Evolutionary conservation across 2,888 invertebrate species (phyloP).

Genomic region (Muschampia plurimacula): DNA sequence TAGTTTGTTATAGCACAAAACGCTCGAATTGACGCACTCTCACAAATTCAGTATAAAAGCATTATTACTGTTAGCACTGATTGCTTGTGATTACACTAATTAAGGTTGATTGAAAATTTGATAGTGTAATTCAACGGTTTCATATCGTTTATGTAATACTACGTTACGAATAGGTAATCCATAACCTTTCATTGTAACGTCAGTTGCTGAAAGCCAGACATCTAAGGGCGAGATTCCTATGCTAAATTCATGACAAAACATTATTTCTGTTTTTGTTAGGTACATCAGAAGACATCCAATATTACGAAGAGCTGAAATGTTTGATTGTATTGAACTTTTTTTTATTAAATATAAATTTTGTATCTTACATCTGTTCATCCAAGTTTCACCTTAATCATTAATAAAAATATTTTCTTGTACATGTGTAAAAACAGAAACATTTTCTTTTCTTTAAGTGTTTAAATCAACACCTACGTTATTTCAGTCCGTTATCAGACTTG

Average conservation of each 20-base stretch:
- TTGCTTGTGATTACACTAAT: constrained; percentile 2
- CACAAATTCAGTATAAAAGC: constrained; percentile 2
- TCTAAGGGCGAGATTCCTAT: no score
- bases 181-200: neutral
- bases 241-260: neutral
- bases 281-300: no score
- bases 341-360: no score
- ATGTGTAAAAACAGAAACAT: no score
- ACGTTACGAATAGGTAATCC: neutral
- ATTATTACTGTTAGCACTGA: constrained; percentile 7
- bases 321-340: no score
- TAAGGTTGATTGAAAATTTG: neutral
- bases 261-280: neutral
- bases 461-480: no score
- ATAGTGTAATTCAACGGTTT: neutral
- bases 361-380: no score
- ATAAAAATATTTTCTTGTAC: no score
- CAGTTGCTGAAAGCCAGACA: neutral
- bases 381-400: no score
- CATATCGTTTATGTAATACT: neutral
- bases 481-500: no score
- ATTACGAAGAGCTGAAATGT: neutral
- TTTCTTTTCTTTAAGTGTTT: no score
- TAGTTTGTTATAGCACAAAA: constrained; percentile 32
- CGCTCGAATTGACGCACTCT: constrained; percentile 28